A percentile compares a stretch with the other conserved stretches of the same genome.
phyloP scores from a whole-genome alignment of 2,888 invertebrate genomes.

The Drosophila kuntzei region DNA sequence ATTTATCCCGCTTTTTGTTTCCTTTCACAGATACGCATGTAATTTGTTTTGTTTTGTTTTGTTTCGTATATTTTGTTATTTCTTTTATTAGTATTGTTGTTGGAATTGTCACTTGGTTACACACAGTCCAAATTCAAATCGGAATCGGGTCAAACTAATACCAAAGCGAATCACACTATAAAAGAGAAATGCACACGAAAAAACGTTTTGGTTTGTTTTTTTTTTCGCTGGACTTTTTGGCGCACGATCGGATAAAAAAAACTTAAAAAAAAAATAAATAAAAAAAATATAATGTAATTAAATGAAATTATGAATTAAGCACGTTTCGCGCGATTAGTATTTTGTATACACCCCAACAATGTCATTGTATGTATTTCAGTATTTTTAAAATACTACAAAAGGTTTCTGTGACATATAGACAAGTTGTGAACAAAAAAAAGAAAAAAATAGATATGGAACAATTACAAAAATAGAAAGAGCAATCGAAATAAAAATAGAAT shows the following conservation, averaged over 20 bases:
- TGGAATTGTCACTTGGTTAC: slow-evolving; percentile 35
- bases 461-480: slow-evolving; percentile 52
- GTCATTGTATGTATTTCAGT: slow-evolving; percentile 7
- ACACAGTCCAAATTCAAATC: slow-evolving; percentile 62
- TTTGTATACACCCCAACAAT: slow-evolving; percentile 12
- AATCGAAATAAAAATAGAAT: slow-evolving; percentile 48
- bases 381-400: slow-evolving; percentile 28
- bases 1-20: slow-evolving; percentile 56
- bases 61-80: slow-evolving; percentile 21
- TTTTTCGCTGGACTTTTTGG: slow-evolving; percentile 39
- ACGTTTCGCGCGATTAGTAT: slow-evolving; percentile 61
- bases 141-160: slow-evolving; percentile 67
- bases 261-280: slow-evolving; percentile 1
- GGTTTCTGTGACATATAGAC: slow-evolving; percentile 10
- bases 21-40: slow-evolving; percentile 61
- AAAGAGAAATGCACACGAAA: slow-evolving; percentile 60
- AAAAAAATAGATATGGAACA: slow-evolving; percentile 31
- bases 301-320: slow-evolving; percentile 32
- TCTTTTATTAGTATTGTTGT: slow-evolving; percentile 6
- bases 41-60: slow-evolving; percentile 47
- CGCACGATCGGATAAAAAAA: slow-evolving; percentile 34
- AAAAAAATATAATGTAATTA: slow-evolving; percentile 13
- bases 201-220: slow-evolving; percentile 32
- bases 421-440: neutral
- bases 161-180: slow-evolving; percentile 37